Conservation (phyloP, 2,888 invertebrate species). For the Furcula furcula region DNA sequence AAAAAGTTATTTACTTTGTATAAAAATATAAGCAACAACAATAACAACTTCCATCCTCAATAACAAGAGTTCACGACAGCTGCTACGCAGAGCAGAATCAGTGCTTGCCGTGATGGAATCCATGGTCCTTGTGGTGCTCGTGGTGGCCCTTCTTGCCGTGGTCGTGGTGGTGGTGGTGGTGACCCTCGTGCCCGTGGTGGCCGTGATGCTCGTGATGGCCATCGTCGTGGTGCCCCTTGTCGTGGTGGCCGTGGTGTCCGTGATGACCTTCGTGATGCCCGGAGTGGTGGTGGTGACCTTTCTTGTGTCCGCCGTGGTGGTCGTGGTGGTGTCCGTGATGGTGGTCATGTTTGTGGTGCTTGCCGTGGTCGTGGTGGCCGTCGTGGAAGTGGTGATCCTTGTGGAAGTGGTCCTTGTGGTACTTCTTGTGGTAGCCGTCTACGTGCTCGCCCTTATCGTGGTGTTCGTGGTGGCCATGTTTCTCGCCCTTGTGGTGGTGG, state of each 20-base stretch:
- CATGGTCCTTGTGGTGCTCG: conserved; percentile 87
- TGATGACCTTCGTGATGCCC: conserved; percentile 90
- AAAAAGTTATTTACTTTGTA: conserved; percentile 51
- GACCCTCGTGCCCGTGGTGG: conserved; percentile 89
- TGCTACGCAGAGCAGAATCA: conserved; percentile 34
- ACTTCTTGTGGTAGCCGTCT: conserved; percentile 91
- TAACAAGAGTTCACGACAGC: conserved; percentile 33
- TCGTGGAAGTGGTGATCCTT: conserved; percentile 95
- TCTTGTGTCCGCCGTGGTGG: conserved; percentile 89
- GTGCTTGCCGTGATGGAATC: conserved; percentile 82
- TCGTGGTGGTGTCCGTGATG: conserved; percentile 88
- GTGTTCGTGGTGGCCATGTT: conserved; percentile 90
- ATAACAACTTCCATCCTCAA: conserved; percentile 60
- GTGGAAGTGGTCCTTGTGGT: conserved; percentile 93
- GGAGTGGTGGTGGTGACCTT: conserved; percentile 89
- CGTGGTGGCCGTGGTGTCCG: conserved; percentile 89
- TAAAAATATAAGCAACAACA: conserved; percentile 58
- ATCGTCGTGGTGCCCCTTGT: conserved; percentile 90
- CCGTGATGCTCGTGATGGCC: conserved; percentile 90
- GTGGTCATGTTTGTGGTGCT: conserved; percentile 90
- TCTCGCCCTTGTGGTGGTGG: conserved; percentile 89
- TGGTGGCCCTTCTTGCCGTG: conserved; percentile 90
- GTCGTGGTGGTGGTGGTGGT: conserved; percentile 87
- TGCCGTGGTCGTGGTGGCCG: conserved; percentile 90
- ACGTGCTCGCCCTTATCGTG: conserved; percentile 92